Evolutionary conservation across 2,113 vertebrate species (phyloP), one percentile per base, ranked within the genome.

Genomic region (Percina caprodes): DNA sequence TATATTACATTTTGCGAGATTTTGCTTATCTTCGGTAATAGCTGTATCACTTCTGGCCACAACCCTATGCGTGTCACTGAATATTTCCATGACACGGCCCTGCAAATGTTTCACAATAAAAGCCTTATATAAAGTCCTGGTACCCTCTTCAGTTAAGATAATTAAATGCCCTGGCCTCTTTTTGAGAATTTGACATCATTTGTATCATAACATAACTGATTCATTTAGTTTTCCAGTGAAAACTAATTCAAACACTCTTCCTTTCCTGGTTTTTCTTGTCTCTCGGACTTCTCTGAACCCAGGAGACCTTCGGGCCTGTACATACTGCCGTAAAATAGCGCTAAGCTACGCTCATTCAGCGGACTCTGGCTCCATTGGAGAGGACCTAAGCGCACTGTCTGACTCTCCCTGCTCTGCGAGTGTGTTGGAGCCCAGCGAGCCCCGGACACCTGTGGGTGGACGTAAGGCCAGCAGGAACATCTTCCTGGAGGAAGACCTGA

Each of bases 271-370:
- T 2, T 51, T 24, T 33, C 26, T 24, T 65, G 63, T 42, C 19
- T 21, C 5, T 60, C 13, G 35, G 24, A 3, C 52, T 26, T 12
- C 15, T 79, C 6, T 77, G 26, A 5, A 3, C 87, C 0, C 51
- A 99, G 98, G 98, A 84, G 98, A 99, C 91, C 94, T 99, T 49
- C 95, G 98, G 61, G 98, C 97, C 18, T 99, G 98, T 42, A 99
- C 98, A 1, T 99, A 99, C 89, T 99, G 98, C 86, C 96, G 98
- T 58, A 99, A 99, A 88, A 96, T 99, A 73, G 98, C 98, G 0
- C 92, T 99, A 75, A 99, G 94, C 95, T 99, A 99, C 0, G 96
- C 98, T 3, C 97, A 99, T 93, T 98, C 98, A 5, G 94, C 98
- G 13, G 98, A 99, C 84, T 97, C 97, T 0, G 95, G 96, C 84